Conservation (phyloP, 2,797 vertebrate genomes). For the Pangasius krempfi region DNA sequence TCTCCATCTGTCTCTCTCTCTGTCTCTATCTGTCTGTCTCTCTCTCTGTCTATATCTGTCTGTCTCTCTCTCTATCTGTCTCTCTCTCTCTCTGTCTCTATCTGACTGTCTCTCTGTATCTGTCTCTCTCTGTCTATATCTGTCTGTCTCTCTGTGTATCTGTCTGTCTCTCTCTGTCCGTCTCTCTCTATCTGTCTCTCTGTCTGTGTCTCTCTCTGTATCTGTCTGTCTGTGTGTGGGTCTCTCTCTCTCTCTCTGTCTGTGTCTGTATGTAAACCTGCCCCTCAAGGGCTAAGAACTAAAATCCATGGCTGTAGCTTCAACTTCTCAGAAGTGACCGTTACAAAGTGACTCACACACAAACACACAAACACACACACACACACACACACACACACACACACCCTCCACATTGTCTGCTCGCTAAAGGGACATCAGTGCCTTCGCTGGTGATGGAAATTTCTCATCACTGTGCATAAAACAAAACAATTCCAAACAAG, state of each 20-base stretch:
- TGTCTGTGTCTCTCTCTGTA: not conserved
- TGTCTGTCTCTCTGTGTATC: not conserved
- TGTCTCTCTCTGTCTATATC: not conserved
- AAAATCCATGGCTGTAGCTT: not conserved
- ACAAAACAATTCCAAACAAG: not conserved
- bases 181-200: not conserved
- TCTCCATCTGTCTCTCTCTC: not conserved
- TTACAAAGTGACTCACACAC: not conserved
- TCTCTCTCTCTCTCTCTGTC: not conserved
- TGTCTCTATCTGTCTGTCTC: not conserved
- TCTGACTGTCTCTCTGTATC: not conserved
- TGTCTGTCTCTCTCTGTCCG: no score
- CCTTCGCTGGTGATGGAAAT: not conserved
- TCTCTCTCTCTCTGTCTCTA: not conserved
- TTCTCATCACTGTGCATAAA: not conserved
- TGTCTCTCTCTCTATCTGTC: not conserved
- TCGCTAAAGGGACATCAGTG: not conserved
- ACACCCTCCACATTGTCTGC: not conserved
- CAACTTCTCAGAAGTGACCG: not conserved
- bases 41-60: not conserved
- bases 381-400: not conserved
- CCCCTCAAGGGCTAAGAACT: not conserved
- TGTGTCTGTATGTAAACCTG: not conserved
- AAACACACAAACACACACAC: not conserved
- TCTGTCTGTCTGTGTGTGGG: not conserved